phyloP scores from a whole-genome alignment of 2,113 vertebrate genomes.

The Deroptyus accipitrinus region DNA sequence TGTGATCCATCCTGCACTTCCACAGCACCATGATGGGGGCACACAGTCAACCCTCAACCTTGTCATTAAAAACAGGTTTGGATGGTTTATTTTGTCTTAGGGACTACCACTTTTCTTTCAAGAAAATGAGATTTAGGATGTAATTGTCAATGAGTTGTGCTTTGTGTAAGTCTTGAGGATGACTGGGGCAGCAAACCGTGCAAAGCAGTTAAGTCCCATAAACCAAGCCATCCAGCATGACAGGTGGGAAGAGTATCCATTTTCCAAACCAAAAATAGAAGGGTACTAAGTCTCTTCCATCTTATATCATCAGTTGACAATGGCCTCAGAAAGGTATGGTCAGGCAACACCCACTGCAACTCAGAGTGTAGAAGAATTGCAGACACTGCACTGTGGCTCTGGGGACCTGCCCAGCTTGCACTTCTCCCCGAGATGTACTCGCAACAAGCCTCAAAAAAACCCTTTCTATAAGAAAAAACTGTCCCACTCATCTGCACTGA shows the following conservation, averaged over 20 bases:
- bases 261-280: not conserved
- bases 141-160: not conserved
- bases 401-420: accelerated
- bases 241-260: not conserved
- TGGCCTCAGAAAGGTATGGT: not conserved
- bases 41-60: not conserved
- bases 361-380: not conserved
- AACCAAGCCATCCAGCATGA: not conserved
- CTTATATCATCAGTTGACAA: accelerated
- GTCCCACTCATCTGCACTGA: too few relatives aligned
- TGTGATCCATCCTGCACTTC: not conserved
- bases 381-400: not conserved
- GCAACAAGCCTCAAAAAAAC: not conserved
- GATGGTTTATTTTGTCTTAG: not conserved
- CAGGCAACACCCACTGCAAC: not conserved
- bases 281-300: not conserved
- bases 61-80: not conserved
- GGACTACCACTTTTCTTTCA: not conserved
- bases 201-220: not conserved
- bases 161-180: not conserved
- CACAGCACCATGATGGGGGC: accelerated
- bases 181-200: not conserved
- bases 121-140: not conserved
- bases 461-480: not conserved
- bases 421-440: accelerated